Percentiles rank a stretch among this genome's conserved stretches.
phyloP scores from a whole-genome alignment of 2,113 vertebrate species.

The Mixornis gularis region DNA sequence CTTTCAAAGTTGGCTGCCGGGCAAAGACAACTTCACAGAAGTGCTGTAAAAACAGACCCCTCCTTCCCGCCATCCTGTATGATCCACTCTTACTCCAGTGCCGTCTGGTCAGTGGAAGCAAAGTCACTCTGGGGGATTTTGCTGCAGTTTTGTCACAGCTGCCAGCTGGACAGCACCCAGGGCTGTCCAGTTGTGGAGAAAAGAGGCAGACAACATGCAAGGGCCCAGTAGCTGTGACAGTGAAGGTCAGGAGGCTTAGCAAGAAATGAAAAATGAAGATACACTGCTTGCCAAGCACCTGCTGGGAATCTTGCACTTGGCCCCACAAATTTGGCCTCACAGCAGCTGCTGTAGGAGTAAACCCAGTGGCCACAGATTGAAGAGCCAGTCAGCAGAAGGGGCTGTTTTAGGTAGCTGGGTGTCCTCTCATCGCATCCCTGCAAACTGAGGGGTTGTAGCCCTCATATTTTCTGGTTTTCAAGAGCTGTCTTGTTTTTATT shows the following conservation, averaged over 20 bases:
- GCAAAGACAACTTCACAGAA: constrained; percentile 36
- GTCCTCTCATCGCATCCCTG: neutral
- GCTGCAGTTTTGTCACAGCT: neutral
- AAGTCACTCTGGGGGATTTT: neutral
- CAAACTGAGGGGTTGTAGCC: neutral
- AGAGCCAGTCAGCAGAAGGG: neutral
- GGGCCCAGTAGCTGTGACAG: neutral
- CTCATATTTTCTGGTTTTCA: neutral
- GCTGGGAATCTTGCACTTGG: neutral
- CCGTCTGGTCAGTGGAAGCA: neutral
- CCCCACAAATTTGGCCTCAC: neutral
- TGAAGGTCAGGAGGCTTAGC: neutral
- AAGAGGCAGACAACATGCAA: neutral
- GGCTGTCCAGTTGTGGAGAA: neutral
- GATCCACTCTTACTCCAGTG: neutral
- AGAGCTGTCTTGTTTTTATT: neutral
- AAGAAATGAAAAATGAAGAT: neutral
- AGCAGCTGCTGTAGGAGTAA: neutral
- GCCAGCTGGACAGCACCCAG: neutral
- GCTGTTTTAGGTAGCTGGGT: neutral
- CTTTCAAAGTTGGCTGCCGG: constrained; percentile 6
- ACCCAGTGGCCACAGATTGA: neutral
- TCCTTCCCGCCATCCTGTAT: neutral
- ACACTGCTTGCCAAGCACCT: neutral
- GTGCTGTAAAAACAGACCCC: constrained; percentile 12